A percentile compares a stretch with the other conserved stretches of the same genome.
Conservation (phyloP, 2,888 invertebrate species). For the Acanthosepion lycidas region DNA sequence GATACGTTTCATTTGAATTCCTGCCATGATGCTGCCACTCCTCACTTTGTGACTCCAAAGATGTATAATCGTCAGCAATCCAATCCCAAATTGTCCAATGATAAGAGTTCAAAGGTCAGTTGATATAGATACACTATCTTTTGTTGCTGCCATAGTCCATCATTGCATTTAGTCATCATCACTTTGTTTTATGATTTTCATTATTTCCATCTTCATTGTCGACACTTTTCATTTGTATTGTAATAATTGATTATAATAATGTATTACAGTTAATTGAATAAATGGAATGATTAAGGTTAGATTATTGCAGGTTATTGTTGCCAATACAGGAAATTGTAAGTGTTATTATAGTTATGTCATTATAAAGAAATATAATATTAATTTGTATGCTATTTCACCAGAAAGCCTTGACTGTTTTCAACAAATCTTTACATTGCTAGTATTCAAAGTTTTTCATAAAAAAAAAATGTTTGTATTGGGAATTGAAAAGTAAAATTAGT, state of each 20-base stretch:
- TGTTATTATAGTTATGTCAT: too few relatives aligned
- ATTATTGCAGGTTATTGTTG: neutral
- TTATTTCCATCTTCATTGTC: neutral
- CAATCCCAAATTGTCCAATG: constrained; percentile 15
- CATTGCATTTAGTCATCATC: neutral
- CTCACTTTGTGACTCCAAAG: constrained; percentile 47
- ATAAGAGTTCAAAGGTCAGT: constrained; percentile 44
- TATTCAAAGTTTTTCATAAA: too few relatives aligned
- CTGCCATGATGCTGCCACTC: constrained; percentile 39
- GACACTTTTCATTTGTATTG: neutral
- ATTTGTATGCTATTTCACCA: too few relatives aligned
- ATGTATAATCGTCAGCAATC: constrained; percentile 24
- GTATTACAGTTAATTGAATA: neutral
- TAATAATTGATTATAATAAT: neutral
- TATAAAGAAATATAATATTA: too few relatives aligned
- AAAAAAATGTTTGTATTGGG: too few relatives aligned
- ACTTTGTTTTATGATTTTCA: neutral
- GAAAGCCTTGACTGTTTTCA: too few relatives aligned
- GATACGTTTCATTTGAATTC: constrained; percentile 41
- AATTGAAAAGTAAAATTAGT: too few relatives aligned
- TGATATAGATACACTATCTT: neutral
- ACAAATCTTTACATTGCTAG: too few relatives aligned
- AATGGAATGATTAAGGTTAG: neutral
- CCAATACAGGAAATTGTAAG: too few relatives aligned
- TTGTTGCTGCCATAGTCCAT: too few relatives aligned